Conservation (phyloP, 2,113 vertebrate species). For the Alces alces region DNA sequence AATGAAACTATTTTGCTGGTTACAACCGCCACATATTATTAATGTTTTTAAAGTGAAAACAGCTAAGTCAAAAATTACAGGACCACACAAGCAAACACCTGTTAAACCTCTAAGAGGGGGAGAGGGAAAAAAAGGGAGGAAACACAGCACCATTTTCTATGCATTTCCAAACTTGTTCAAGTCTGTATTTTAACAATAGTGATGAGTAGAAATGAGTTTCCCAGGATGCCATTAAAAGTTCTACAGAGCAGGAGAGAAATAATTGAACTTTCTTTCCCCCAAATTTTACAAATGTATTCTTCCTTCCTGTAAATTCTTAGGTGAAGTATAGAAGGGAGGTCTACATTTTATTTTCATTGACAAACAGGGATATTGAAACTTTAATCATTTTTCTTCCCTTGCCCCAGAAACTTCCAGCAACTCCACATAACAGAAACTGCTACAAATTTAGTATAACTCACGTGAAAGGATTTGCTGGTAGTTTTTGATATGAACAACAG, state of each 20-base stretch:
- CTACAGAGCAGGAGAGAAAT: background rate
- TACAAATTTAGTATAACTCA: slow-evolving; percentile 74
- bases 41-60: slow-evolving; percentile 25
- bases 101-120: background rate
- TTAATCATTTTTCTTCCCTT: slow-evolving; percentile 43
- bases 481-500: slow-evolving; percentile 76
- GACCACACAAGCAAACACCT: background rate
- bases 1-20: background rate
- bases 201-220: background rate
- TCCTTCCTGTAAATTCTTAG: slow-evolving; percentile 11
- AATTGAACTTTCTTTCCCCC: background rate
- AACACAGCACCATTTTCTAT: background rate
- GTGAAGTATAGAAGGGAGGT: slow-evolving; percentile 34
- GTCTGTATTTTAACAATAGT: background rate
- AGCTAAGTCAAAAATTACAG: background rate
- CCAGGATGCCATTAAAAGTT: background rate
- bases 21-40: background rate
- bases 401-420: slow-evolving; percentile 38
- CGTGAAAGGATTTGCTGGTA: slow-evolving; percentile 69
- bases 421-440: slow-evolving; percentile 18
- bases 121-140: background rate
- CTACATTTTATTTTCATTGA: slow-evolving; percentile 44
- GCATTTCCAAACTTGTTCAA: background rate
- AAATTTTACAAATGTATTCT: slow-evolving; percentile 2
- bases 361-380: background rate